Evolutionary conservation across 2,888 invertebrate genomes (phyloP).

Genomic region (Drosophila pseudotalamancana): DNA sequence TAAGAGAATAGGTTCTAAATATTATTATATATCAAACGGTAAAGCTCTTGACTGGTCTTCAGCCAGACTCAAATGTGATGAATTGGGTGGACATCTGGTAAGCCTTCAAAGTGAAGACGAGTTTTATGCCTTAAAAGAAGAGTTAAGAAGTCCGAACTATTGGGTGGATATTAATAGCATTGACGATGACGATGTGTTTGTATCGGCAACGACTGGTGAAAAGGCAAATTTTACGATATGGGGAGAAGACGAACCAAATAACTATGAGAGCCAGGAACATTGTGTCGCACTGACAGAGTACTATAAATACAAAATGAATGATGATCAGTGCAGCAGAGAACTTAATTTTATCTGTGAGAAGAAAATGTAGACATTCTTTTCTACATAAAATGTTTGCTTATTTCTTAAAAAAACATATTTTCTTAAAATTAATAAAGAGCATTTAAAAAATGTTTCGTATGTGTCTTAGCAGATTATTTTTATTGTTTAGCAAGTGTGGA

Average conservation of each 20-base stretch:
- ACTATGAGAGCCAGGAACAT: neutral
- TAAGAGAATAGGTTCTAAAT: conserved; percentile 1
- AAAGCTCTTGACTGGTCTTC: conserved; percentile 1
- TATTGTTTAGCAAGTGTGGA: too few relatives aligned
- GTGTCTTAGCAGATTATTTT: too few relatives aligned
- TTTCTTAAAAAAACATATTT: too few relatives aligned
- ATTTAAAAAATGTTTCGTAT: too few relatives aligned
- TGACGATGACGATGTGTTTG: neutral
- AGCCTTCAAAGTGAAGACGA: neutral
- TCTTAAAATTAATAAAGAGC: too few relatives aligned
- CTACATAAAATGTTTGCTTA: too few relatives aligned
- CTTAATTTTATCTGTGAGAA: neutral
- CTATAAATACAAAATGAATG: neutral
- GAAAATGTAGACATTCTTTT: too few relatives aligned
- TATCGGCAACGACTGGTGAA: neutral
- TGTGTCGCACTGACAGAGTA: neutral
- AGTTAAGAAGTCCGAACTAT: neutral
- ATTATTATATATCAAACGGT: conserved; percentile 6
- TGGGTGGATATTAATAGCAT: conserved; percentile 14
- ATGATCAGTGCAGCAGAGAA: neutral
- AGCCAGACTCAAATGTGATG: neutral
- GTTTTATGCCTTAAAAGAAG: neutral
- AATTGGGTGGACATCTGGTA: conserved; percentile 1
- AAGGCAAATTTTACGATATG: neutral
- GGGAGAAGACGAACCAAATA: neutral